Base-by-base conservation (phyloP, 2,113 vertebrate genomes). In the Neodon shergylaensis region DNA sequence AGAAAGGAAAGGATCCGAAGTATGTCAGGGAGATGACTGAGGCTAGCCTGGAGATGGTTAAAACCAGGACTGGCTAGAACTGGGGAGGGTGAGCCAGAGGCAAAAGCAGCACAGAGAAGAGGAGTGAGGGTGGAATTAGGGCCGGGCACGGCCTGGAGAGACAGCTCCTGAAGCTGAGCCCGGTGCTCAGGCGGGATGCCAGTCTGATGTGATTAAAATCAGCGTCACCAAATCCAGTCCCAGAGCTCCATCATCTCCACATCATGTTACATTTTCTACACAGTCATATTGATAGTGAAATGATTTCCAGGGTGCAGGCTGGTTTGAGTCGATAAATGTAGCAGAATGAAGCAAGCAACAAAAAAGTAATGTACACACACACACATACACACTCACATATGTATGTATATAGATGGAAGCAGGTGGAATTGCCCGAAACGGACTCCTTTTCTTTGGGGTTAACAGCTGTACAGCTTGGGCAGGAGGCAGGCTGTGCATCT, bases 311-410 rank as follows among this genome's bases (percentile, higher is more conserved):
- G 70, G 52, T 70, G 39, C 86, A 95, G 52, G 93, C 89, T 91
- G 72, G 93, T 91, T 89, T 1, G 76, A 70, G 52, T 81, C 14
- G 26, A 28, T 82, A 66, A 66, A 10, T 91, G 81, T 52, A 96
- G 78, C 65, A 95, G 72, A 91, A 92, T 28, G 78, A 96, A 91
- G 66, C 76, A 87, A 81, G 91, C n/a, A 84, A 31, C n/a, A 66
- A 94, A 36, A 24, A 70, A 97, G 81, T 17, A 66, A 28, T 66
- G 17, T 19, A 8, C 12, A 68, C 65, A 14, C 31, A 33, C 12
- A 68, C 68, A 70, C 68, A 36, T 33, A 68, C 66, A 68, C 66
- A 36, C 66, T 2, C 66, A 65, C 63, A 65, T 10, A 63, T 26
- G 54, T 58, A 44, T 44, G 28, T 42, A 54, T 54, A 89, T 90